Evolutionary conservation across 2,797 vertebrate species (phyloP).

Genomic region (Trematomus bernacchii): DNA sequence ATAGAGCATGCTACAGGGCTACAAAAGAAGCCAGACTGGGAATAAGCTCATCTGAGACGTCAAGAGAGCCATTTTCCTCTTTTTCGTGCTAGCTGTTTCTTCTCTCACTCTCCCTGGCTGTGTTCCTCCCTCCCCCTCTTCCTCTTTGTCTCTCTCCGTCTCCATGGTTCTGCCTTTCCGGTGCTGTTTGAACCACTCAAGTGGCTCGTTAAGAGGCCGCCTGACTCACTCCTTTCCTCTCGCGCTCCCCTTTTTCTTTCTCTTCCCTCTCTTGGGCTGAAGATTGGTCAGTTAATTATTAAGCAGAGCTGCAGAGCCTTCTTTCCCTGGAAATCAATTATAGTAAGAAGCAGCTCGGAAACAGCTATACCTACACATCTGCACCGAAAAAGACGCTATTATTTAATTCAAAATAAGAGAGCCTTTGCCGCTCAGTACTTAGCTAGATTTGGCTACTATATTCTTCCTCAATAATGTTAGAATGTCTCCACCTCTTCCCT

Average conservation of each 20-base stretch:
- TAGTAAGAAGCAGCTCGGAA: constrained; percentile 62
- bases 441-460: constrained; percentile 14
- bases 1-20: neutral
- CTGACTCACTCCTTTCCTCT: constrained; percentile 61
- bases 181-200: constrained; percentile 66
- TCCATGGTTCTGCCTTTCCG: constrained; percentile 64
- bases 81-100: constrained; percentile 23
- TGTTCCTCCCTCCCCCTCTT: constrained; percentile 22
- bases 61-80: constrained; percentile 50
- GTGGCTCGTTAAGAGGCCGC: constrained; percentile 70
- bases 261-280: constrained; percentile 58
- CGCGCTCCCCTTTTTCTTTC: constrained; percentile 19
- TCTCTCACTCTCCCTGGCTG: constrained; percentile 18
- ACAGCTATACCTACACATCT: constrained; percentile 63
- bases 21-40: constrained; percentile 2
- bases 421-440: constrained; percentile 23
- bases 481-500: neutral
- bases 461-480: neutral
- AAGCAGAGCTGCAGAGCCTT: constrained; percentile 66
- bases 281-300: constrained; percentile 83
- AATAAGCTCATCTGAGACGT: constrained; percentile 46
- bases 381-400: constrained; percentile 29
- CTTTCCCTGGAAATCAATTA: constrained; percentile 84
- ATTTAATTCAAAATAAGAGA: constrained; percentile 49
- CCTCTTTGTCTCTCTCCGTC: constrained; percentile 38